Evolutionary conservation across 2,797 vertebrate genomes (phyloP).

Genomic region (Spheniscus humboldti): DNA sequence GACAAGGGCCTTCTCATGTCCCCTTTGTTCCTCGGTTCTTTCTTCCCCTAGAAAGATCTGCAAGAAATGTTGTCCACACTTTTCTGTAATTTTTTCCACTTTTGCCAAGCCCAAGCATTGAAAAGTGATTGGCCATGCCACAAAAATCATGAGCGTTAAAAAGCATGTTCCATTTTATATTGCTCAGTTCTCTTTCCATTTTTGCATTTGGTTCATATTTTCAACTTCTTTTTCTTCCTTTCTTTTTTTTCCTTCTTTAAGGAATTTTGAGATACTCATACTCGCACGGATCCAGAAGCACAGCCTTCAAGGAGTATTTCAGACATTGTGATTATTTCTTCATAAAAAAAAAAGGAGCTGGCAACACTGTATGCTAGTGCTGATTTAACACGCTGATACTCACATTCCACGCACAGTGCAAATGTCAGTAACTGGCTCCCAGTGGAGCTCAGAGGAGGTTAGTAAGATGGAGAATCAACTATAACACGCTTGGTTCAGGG

Average conservation of each 20-base stretch:
- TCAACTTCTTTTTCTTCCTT: not conserved
- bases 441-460: not conserved
- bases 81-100: not conserved
- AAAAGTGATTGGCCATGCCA: not conserved
- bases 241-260: not conserved
- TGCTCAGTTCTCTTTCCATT: not conserved
- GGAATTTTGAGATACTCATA: not conserved
- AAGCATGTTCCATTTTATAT: not conserved
- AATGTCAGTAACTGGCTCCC: conserved; percentile 12
- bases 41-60: conserved; percentile 1
- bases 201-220: conserved; percentile 6
- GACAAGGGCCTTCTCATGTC: conserved; percentile 44
- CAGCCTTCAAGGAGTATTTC: not conserved
- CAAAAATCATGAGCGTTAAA: not conserved
- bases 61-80: conserved; percentile 11
- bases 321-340: not conserved
- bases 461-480: not conserved
- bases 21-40: not conserved
- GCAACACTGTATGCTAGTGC: not conserved
- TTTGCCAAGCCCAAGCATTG: not conserved
- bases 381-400: conserved; percentile 1
- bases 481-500: not conserved
- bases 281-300: not conserved
- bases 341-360: not conserved
- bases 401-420: not conserved